Conservation (phyloP, 2,888 invertebrate genomes). For the Anoplius nigerrimus region DNA sequence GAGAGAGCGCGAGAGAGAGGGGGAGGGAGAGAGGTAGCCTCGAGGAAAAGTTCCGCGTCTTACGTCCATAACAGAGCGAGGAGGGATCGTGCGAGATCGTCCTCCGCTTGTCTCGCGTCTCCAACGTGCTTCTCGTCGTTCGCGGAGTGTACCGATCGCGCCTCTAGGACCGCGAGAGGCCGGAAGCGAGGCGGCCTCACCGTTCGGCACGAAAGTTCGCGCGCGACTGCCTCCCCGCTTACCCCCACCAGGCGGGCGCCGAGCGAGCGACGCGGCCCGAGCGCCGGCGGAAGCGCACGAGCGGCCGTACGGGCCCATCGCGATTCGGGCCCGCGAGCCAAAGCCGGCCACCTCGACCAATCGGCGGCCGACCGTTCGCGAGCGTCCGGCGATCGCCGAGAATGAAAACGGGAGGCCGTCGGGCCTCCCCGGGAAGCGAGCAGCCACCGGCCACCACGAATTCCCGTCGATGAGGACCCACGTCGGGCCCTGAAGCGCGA, state of each 20-base stretch:
- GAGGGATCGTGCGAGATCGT: neutral
- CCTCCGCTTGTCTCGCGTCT: neutral
- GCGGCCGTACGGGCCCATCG: constrained; percentile 23
- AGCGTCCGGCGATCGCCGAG: constrained; percentile 3
- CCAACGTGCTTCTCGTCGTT: neutral
- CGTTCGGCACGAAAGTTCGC: constrained; percentile 29
- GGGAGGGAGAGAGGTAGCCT: neutral
- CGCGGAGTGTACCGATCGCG: neutral
- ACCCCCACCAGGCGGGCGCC: constrained; percentile 46
- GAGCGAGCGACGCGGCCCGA: constrained; percentile 23
- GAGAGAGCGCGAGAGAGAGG: neutral
- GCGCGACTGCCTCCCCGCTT: constrained; percentile 41
- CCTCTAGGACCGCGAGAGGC: too few relatives aligned
- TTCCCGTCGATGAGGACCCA: neutral
- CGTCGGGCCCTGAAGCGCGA: constrained; percentile 4
- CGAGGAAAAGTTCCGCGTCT: neutral
- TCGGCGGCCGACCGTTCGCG: neutral
- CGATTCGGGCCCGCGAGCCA: neutral
- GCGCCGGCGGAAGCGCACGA: constrained; percentile 26
- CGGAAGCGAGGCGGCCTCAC: constrained; percentile 4
- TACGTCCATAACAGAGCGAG: neutral
- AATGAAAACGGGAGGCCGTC: constrained; percentile 44
- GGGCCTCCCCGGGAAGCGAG: constrained; percentile 42
- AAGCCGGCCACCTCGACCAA: neutral
- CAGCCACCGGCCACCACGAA: neutral